Base-by-base conservation (phyloP, 2,888 invertebrate genomes). In the Polymixis lichenea region DNA sequence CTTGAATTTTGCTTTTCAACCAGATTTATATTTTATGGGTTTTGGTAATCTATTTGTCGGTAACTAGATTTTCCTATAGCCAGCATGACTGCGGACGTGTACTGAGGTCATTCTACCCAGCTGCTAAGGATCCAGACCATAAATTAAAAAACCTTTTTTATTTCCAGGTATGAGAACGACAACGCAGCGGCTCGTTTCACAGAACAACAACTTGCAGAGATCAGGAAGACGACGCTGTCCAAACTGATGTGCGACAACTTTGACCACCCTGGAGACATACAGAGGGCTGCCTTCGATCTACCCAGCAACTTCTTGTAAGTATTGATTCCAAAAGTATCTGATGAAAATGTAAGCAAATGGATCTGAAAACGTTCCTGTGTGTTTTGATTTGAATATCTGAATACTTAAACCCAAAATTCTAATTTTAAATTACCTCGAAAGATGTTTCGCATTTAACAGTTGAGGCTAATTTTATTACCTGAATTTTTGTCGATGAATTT, bases 241-340 rank as follows among this genome's bases (percentile, higher is more conserved):
- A 98, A 99, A 93, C 94, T 99, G 0, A 94, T 99, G 75, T 99
- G 99, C 90, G 98, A 99, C 86, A 99, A 99, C 95, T 97, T 99
- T 92, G 99, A 99, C 91, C 96, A 98, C 9, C 97, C 98, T 58
- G 98, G 98, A 6, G 98, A 98, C 75, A 98, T 99, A 94, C 99
- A 99, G 91, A 97, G 99, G 69, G 98, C 98, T 11, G 98, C 98
- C 1, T 99, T 99, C 91, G 99, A 99, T 92, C 96, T 99, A 84
- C 99, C 99, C 0, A 98, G 98, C 91, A 98, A 98, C 90, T 99
- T 98, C 97, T 95, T 99, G 97, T 98, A 93, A 97, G 97, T 95
- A 62, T 38, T 62, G 38, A 32, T 61, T 65, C 7, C 0, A 65
- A 15, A 65, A 49, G 15, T 15, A 28, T 15, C 15, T 28, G 15